Evolutionary conservation across 92 coral and sea anemone genomes (phyloP), one percentile per base, ranked within the genome.

Genomic region (Paragorgia papillata): DNA sequence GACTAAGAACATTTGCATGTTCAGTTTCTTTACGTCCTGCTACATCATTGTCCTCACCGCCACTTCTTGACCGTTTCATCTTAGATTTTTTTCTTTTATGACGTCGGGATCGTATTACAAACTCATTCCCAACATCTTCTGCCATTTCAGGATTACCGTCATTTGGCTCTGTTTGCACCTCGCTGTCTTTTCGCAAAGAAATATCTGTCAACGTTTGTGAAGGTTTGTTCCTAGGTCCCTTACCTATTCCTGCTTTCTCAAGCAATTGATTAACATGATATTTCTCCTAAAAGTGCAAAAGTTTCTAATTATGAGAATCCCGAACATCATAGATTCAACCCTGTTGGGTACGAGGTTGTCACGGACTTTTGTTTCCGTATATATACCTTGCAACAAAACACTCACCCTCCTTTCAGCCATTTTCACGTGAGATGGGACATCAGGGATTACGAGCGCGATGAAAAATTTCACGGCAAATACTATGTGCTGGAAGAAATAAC

Each of bases 381-480:
- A n/a, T n/a, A n/a, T n/a, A n/a, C n/a, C n/a, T n/a, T n/a, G n/a
- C n/a, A n/a, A n/a, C n/a, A 5, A 22, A 8, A 26, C 12, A 68
- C 89, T 44, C 83, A 93, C 97, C 92, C 90, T 88, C 56, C 93
- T 73, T 66, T 90, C 88, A 8, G 97, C 97, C 86, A 86, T 81
- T 62, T 79, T 83, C 33, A 92, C 92, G 53, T 92, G 87, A 13
- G 84, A 88, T 17, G 97, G 97, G 9, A 80, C 85, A 59, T 93
- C 97, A 7, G 96, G 97, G 63, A 93, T 93, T 56, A 93, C 85
- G 85, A 88, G 80, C 1, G 96, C 93, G 26, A 93, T 93, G 54
- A 93, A 64, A 82, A 88, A 93, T 76, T 93, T 93, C 67, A 93
- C 70, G 13, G 96, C 81, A 66, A 93, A 87, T 77, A 93, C 97